Conservation (phyloP, 92 coral and sea anemone genomes). For the Anthopleura xanthogrammica region DNA sequence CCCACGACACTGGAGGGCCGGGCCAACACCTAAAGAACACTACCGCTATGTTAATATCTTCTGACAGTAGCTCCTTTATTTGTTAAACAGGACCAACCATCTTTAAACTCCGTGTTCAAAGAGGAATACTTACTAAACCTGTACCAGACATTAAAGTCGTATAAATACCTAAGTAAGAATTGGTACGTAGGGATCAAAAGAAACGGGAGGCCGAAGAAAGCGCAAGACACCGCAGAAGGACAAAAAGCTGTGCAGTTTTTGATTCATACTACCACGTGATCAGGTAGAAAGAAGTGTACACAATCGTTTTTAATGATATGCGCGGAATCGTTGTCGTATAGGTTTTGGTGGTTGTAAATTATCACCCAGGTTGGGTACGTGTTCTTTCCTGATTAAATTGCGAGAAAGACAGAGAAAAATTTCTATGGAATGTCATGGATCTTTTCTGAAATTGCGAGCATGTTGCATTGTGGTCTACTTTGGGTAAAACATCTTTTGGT, state of each 20-base stretch:
- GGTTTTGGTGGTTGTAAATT: too few species aligned
- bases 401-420: too few species aligned
- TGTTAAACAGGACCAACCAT: constrained; percentile 51
- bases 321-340: too few species aligned
- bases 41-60: too few species aligned
- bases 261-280: neutral
- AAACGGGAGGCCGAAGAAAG: constrained; percentile 75
- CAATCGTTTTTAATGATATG: neutral
- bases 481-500: too few species aligned
- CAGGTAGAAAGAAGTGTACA: neutral
- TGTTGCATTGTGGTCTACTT: too few species aligned
- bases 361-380: too few species aligned
- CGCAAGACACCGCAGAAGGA: constrained; percentile 51
- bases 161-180: constrained; percentile 41
- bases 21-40: too few species aligned
- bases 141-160: constrained; percentile 67
- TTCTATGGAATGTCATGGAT: too few species aligned
- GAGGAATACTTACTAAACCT: constrained; percentile 57
- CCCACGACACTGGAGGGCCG: too few species aligned
- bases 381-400: too few species aligned
- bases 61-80: neutral
- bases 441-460: too few species aligned
- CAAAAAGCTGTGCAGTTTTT: constrained; percentile 88
- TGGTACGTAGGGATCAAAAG: constrained; percentile 80
- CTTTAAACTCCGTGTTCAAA: constrained; percentile 65